phyloP scores from a whole-genome alignment of 2,888 invertebrate species.

The Linyphia triangularis region DNA sequence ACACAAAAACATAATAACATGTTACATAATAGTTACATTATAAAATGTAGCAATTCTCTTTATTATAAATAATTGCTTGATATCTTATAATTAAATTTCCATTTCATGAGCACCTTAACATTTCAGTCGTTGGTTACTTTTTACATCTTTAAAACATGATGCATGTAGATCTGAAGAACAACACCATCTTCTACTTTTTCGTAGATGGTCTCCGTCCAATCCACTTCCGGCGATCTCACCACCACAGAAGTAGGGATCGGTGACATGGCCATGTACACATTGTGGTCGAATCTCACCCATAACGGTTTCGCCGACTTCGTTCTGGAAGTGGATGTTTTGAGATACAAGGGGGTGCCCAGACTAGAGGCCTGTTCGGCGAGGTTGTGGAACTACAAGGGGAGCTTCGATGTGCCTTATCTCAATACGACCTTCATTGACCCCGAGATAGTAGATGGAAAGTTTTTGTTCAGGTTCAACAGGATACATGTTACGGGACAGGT shows the following conservation, averaged over 20 bases:
- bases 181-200: background rate
- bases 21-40: no score
- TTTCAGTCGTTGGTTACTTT: no score
- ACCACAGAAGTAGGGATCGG: constrained; percentile 44
- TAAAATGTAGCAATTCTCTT: no score
- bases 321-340: constrained; percentile 64
- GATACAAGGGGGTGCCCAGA: constrained; percentile 50
- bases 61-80: no score
- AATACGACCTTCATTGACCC: constrained; percentile 73
- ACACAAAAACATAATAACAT: no score
- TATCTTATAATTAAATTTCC: no score
- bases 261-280: constrained; percentile 71
- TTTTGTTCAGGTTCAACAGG: constrained; percentile 75
- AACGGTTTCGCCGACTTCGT: constrained; percentile 72
- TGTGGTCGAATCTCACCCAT: constrained; percentile 70
- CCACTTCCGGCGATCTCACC: constrained; percentile 41
- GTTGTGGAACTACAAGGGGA: constrained; percentile 70
- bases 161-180: no score
- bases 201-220: constrained; percentile 42
- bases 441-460: constrained; percentile 68
- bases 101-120: no score
- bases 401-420: constrained; percentile 76
- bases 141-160: no score
- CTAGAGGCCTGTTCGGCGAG: constrained; percentile 76
- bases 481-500: constrained; percentile 76